Evolutionary conservation across 2,797 vertebrate genomes (phyloP).

Genomic region (Sylvilagus floridanus): DNA sequence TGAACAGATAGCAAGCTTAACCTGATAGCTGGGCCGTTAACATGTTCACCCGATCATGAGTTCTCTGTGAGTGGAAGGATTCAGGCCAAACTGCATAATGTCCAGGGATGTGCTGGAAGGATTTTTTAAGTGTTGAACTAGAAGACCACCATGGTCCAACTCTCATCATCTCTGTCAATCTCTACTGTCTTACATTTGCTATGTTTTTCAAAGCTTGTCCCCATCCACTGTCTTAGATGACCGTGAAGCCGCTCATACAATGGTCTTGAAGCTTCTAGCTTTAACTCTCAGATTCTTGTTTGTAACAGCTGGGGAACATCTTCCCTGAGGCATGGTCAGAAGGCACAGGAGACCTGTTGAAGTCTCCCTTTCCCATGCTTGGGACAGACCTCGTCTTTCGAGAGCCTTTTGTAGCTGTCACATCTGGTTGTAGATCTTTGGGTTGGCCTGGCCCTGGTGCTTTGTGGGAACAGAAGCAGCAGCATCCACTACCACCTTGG

Average conservation of each 20-base stretch:
- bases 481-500: neutral
- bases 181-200: neutral
- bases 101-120: too few species aligned
- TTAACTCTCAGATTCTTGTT: neutral
- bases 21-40: neutral
- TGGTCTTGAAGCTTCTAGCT: neutral
- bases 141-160: neutral
- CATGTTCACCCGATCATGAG: neutral
- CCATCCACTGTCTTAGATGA: neutral
- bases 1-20: neutral
- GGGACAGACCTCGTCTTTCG: neutral
- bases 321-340: neutral
- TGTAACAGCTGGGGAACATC: neutral
- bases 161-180: neutral
- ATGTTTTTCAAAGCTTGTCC: neutral
- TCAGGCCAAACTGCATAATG: neutral
- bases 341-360: neutral
- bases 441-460: neutral
- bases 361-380: neutral
- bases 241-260: neutral
- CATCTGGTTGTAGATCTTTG: neutral
- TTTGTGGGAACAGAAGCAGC: neutral
- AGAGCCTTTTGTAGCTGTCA: neutral
- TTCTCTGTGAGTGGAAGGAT: neutral
- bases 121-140: neutral